These are phyloP conservation scores for Rhinophrynus dorsalis DNA, from an alignment of 2,797 vertebrate species.

Conservation along the genomic window DNA sequence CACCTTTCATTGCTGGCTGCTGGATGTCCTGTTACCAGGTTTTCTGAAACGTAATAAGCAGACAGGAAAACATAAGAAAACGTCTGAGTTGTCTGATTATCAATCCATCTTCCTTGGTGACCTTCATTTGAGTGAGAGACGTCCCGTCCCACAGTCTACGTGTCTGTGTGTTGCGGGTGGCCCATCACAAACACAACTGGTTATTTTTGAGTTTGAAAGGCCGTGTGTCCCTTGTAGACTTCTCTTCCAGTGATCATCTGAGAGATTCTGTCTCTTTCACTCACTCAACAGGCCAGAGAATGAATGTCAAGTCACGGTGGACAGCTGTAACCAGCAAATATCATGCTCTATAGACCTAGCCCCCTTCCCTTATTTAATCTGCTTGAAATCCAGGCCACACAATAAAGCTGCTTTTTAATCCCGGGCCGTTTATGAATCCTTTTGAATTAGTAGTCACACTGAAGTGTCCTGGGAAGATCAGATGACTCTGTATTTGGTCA, in stretches of 20 bases:
- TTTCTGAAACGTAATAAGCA: conserved; percentile 45
- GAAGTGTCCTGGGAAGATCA: conserved; percentile 62
- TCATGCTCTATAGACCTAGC: conserved; percentile 63
- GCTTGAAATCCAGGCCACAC: conserved; percentile 70
- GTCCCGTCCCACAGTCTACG: conserved; percentile 24
- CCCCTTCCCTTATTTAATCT: conserved; percentile 72
- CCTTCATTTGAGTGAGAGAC: conserved; percentile 19
- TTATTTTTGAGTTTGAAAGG: conserved; percentile 43
- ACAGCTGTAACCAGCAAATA: conserved; percentile 85
- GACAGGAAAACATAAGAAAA: conserved; percentile 6
- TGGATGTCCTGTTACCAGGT: conserved; percentile 27
- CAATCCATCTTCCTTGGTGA: conserved; percentile 36
- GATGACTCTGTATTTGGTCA: conserved; percentile 63
- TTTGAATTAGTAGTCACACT: conserved; percentile 63
- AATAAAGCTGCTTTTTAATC: conserved; percentile 70
- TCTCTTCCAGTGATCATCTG: conserved; percentile 29
- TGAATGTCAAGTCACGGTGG: conserved; percentile 68
- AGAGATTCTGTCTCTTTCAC: conserved; percentile 58
- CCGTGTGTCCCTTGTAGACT: conserved; percentile 23
- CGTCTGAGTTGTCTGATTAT: background rate
- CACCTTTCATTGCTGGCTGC: conserved; percentile 68
- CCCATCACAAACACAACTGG: conserved; percentile 45
- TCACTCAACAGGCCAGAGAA: conserved; percentile 59
- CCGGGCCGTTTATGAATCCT: conserved; percentile 59
- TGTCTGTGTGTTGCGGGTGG: background rate